phyloP scores from a whole-genome alignment of 2,797 vertebrate genomes.

The Zenarchopterus dispar region DNA sequence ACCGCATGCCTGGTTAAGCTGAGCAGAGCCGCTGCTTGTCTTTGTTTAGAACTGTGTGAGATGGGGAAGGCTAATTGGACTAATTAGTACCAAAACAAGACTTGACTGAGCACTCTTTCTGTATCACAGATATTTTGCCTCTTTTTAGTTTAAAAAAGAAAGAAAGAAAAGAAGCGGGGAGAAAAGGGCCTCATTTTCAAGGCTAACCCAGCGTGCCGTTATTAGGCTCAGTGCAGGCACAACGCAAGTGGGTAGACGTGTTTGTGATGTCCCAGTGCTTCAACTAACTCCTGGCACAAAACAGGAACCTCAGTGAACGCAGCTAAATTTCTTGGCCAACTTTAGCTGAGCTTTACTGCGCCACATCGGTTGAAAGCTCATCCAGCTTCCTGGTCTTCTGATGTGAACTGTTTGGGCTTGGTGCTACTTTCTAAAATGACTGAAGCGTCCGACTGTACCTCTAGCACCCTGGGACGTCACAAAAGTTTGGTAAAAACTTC shows the following conservation, averaged over 20 bases:
- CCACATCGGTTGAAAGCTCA: conserved; percentile 45
- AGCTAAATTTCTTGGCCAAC: conserved; percentile 41
- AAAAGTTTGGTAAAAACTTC: conserved; percentile 20
- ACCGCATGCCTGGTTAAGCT: conserved; percentile 58
- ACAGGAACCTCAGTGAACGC: conserved; percentile 24
- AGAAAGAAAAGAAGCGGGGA: conserved; percentile 38
- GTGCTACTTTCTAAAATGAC: conserved; percentile 21
- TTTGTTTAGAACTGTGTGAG: conserved; percentile 71
- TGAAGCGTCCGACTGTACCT: not conserved
- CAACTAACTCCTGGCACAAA: conserved; percentile 51
- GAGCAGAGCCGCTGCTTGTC: conserved; percentile 54
- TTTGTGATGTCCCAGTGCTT: conserved; percentile 52
- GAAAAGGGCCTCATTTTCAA: conserved; percentile 59
- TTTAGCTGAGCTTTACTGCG: conserved; percentile 8
- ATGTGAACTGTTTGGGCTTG: conserved; percentile 17
- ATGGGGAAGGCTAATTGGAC: conserved; percentile 76
- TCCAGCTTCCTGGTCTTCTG: conserved; percentile 35
- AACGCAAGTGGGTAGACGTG: conserved; percentile 28
- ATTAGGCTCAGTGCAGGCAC: conserved; percentile 40
- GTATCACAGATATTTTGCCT: conserved; percentile 63
- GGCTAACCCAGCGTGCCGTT: conserved; percentile 48
- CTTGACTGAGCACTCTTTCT: conserved; percentile 62
- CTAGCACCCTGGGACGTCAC: conserved; percentile 7
- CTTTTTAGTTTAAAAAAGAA: conserved; percentile 40
- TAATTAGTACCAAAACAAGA: conserved; percentile 76